Evolutionary conservation across 2,888 invertebrate species (phyloP).

Genomic region (Nemotelus pantherinus): DNA sequence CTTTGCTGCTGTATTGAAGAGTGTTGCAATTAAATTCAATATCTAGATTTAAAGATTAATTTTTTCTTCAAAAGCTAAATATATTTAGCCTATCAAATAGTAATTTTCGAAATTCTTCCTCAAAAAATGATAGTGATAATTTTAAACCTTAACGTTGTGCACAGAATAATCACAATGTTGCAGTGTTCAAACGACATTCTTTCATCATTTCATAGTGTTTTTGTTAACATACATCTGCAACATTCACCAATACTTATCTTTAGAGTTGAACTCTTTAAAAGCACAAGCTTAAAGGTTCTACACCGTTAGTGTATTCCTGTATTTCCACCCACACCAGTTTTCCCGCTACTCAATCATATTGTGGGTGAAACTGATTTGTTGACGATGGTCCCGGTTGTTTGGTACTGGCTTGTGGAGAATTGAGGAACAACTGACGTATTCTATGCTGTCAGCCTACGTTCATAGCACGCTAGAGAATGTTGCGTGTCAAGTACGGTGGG

Average conservation of each 20-base stretch:
- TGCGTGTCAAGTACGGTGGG: not conserved
- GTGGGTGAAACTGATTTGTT: conserved; percentile 28
- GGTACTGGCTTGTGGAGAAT: not conserved
- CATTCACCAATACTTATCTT: not conserved
- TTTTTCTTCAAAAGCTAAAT: too few species aligned
- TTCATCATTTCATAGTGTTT: too few species aligned
- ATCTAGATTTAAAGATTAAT: too few species aligned
- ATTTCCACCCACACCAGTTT: not conserved
- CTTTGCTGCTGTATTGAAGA: too few species aligned
- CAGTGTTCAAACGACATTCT: too few species aligned
- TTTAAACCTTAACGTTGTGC: too few species aligned
- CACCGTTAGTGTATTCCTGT: not conserved
- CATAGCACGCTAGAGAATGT: not conserved
- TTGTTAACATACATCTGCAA: too few species aligned
- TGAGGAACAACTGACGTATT: not conserved
- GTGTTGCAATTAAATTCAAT: too few species aligned
- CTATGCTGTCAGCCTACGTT: not conserved
- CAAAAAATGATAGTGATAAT: too few species aligned
- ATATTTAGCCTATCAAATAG: too few species aligned
- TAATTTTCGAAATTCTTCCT: too few species aligned
- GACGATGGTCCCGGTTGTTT: not conserved
- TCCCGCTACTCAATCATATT: not conserved
- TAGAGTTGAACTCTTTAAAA: conserved; percentile 16
- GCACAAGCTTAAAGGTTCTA: conserved; percentile 21
- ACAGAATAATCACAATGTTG: too few species aligned